Percentiles rank a stretch among this genome's conserved stretches.
Evolutionary conservation across 1,140 invertebrate genomes (phyloP).

Genomic region (Zaprionus lachaisei): DNA sequence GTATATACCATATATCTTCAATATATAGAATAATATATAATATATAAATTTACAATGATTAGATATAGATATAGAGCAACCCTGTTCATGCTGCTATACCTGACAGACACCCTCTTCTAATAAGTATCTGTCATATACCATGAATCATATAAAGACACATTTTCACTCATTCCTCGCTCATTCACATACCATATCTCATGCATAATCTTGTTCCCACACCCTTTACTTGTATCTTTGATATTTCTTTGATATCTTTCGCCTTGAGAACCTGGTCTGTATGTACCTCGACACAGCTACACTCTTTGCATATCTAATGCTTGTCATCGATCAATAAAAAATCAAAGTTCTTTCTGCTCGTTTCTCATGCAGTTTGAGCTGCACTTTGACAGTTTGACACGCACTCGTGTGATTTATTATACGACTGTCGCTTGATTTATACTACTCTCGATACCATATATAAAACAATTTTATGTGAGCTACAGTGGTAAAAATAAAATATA

Average conservation of each 20-base stretch:
- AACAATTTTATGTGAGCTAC: conserved; percentile 9
- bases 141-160: background rate
- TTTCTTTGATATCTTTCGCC: background rate
- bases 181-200: background rate
- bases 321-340: conserved; percentile 7
- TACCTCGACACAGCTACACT: background rate
- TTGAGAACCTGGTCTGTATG: background rate
- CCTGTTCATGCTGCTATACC: too few relatives aligned
- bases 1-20: too few relatives aligned
- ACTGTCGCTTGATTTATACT: conserved; percentile 55
- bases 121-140: too few relatives aligned
- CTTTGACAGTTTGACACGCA: conserved; percentile 49
- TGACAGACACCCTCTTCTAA: too few relatives aligned
- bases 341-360: background rate
- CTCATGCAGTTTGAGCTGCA: conserved; percentile 27
- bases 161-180: background rate
- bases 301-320: conserved; percentile 3
- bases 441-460: conserved; percentile 59
- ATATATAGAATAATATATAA: too few relatives aligned
- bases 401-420: conserved; percentile 57
- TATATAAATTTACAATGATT: too few relatives aligned
- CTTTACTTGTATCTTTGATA: background rate
- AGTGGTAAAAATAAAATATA: conserved; percentile 15
- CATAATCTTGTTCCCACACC: background rate
- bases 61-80: too few relatives aligned